Evolutionary conservation across 2,113 vertebrate species (phyloP).

Genomic region (Xenopus laevis): DNA sequence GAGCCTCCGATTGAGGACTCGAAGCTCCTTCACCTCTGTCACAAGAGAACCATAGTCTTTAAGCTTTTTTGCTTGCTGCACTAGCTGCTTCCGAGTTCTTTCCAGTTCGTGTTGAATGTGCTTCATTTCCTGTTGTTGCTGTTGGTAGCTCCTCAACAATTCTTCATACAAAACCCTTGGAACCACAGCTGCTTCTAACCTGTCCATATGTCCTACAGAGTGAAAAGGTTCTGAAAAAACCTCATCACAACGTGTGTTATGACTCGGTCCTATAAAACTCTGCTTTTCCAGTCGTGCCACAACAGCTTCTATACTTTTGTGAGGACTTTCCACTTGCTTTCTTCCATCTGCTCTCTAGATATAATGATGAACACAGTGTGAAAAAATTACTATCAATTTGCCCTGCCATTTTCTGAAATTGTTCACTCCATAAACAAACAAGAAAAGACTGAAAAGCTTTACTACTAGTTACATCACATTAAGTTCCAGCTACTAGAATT

Average conservation of each 20-base stretch:
- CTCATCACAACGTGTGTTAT: slow-evolving; percentile 64
- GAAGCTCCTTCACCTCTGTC: slow-evolving; percentile 95
- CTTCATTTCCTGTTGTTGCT: slow-evolving; percentile 95
- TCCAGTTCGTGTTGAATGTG: slow-evolving; percentile 95
- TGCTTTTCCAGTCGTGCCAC: slow-evolving; percentile 87
- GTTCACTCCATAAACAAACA: too few relatives aligned
- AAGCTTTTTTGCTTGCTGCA: slow-evolving; percentile 96
- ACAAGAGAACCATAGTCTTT: slow-evolving; percentile 94
- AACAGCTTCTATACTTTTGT: slow-evolving; percentile 92
- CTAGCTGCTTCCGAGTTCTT: slow-evolving; percentile 90
- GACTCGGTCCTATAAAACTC: slow-evolving; percentile 72
- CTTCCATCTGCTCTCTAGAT: slow-evolving; percentile 72
- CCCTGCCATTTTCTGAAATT: too few relatives aligned
- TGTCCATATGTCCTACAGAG: slow-evolving; percentile 68
- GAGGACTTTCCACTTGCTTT: slow-evolving; percentile 72
- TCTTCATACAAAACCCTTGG: slow-evolving; percentile 93
- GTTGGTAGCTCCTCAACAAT: slow-evolving; percentile 91
- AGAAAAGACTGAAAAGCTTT: too few relatives aligned
- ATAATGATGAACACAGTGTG: slow-evolving; percentile 22
- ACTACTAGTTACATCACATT: too few relatives aligned
- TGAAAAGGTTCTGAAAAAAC: slow-evolving; percentile 68
- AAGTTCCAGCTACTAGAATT: too few relatives aligned
- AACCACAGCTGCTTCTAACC: slow-evolving; percentile 75
- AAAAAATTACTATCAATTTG: too few relatives aligned
- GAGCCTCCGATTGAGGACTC: slow-evolving; percentile 96